Base-by-base conservation (phyloP, 2,888 invertebrate species). In the Cancer borealis region DNA sequence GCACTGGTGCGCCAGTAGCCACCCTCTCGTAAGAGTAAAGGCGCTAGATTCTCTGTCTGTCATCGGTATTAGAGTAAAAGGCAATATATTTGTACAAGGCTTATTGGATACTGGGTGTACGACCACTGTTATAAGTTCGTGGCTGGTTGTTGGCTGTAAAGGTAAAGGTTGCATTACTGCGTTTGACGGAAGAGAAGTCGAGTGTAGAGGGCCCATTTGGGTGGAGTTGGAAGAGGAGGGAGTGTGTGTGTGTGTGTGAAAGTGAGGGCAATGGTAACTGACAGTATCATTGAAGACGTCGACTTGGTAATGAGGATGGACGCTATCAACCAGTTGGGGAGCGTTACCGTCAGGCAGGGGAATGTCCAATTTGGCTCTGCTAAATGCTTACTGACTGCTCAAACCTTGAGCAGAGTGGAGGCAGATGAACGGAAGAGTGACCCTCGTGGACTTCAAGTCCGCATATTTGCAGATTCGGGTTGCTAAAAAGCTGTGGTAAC, bases 391-490 rank as follows among this genome's bases (percentile, higher is more conserved):
- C 66, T 66, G 66, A 66, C 17, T 66, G 66, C 66, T 66, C 66
- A 79, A 26, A 30, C 45, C 66, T 6, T 10, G 46, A 17, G 92
- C n/a, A n/a, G n/a, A 60, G 30, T 92, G 92, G 46, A 79, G 79
- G 17, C 66, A 92, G 45, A n/a, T 92, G n/a, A 46, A 73, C 14
- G 73, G 73, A 73, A 46, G 3, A 6, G 30, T 26, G n/a, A 84
- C 87, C 8, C 21, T 94, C 0, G 92, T 92, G 6, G 94, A 94
- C 45, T 47, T 94, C 17, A 94, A 92, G 79, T 92, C 94, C 10
- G 92, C 92, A 3, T 94, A 92, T 17, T 39, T 87, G 39, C 87
- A 94, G 17, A 92, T 94, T 17, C 4, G 47, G 8, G 73, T 92
- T 39, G 89, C 39, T 1, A 92, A 91, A 30, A 26, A 94, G 6